Base-by-base conservation (phyloP, 2,113 vertebrate genomes). In the Alouatta palliata region DNA sequence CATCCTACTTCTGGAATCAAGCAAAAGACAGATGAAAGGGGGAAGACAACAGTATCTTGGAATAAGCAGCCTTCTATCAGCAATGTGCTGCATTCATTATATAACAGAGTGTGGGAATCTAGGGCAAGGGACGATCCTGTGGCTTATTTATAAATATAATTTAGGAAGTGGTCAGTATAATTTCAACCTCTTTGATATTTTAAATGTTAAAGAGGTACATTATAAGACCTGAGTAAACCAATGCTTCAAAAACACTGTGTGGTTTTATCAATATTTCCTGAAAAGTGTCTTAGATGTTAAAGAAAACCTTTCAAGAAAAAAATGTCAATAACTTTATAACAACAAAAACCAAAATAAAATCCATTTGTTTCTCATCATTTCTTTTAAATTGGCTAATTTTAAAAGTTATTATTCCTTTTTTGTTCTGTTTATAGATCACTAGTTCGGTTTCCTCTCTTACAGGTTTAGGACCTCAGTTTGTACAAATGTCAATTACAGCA, bases 141-240 rank as follows among this genome's bases (percentile, higher is more conserved):
- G 58, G 64, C 43, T 82, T 97, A 98, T 94, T 95, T 84, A 88
- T 0, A 0, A 76, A 76, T 54, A 90, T 76, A n/a, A 90, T 86
- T 91, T 83, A 95, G 94, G 87, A 93, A 97, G 95, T 37, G 52
- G 83, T 97, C 96, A 92, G 95, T 96, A 87, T 94, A 95, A 96
- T 94, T 87, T 12, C 9, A 96, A 94, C 96, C 81, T 97, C 94
- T 84, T 82, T 0, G 30, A 71, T 27, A 5, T 47, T 93, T 61
- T 75, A 95, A 91, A 49, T 92, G 68, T 93, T 85, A 93, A 93
- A 97, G 80, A 79, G 95, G 49, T 90, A 90, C 91, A 95, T 95
- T 87, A 0, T 0, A 88, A 97, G 58, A n/a, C 68, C 12, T 90
- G 73, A 27, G 90, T 93, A 58, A 96, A 96, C 52, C 68, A 40